Percentiles rank a stretch among this genome's conserved stretches.
phyloP scores from a whole-genome alignment of 2,888 invertebrate genomes.

The Eupithecia insigniata region DNA sequence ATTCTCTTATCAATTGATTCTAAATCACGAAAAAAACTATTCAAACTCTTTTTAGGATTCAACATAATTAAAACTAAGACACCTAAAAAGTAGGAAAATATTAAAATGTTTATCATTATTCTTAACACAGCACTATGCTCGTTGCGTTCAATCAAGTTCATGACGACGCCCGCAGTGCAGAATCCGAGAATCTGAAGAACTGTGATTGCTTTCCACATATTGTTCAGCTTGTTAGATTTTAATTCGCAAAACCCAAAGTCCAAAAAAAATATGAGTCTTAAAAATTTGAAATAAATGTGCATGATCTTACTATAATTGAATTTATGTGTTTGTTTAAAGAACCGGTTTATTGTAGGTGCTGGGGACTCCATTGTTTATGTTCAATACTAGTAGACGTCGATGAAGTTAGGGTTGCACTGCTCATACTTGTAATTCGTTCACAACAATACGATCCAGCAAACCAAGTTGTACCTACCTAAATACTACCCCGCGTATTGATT shows the following conservation, averaged over 20 bases:
- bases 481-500: neutral
- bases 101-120: neutral
- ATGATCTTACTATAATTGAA: conserved; percentile 13
- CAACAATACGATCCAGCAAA: neutral
- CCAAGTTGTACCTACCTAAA: neutral
- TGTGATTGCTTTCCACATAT: conserved; percentile 10
- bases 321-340: conserved; percentile 12
- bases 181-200: neutral
- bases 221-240: conserved; percentile 13
- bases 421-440: no score
- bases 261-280: conserved; percentile 2
- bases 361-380: conserved; percentile 5
- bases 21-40: conserved; percentile 5
- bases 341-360: neutral
- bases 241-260: conserved; percentile 25
- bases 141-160: neutral
- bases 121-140: neutral
- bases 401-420: neutral
- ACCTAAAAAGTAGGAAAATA: neutral
- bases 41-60: neutral
- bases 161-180: neutral
- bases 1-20: conserved; percentile 3
- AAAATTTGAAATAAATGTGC: conserved; percentile 11
- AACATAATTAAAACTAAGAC: neutral
- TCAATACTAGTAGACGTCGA: neutral